Percentiles rank a stretch among this genome's conserved stretches.
phyloP scores from a whole-genome alignment of 2,113 vertebrate species.

The Brachyhypopomus occidentalis region DNA sequence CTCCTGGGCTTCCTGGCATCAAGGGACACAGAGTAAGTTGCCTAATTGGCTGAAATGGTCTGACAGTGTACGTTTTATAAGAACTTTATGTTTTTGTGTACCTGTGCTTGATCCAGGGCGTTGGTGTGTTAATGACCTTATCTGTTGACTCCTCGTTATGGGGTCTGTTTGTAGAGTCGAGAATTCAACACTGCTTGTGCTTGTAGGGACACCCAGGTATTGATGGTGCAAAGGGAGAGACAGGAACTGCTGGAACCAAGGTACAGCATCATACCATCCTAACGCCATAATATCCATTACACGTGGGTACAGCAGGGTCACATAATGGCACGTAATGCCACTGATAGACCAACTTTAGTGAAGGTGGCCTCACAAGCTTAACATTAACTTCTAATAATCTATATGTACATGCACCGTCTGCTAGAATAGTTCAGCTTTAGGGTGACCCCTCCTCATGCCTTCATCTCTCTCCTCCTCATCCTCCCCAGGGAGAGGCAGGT shows the following conservation, averaged over 20 bases:
- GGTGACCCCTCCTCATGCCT: not conserved
- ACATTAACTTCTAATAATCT: not conserved
- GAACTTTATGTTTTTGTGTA: not conserved
- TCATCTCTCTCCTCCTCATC: slow-evolving; percentile 29
- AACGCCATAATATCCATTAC: not conserved
- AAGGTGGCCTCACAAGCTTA: not conserved
- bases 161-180: slow-evolving; percentile 36
- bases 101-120: not conserved
- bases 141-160: not conserved
- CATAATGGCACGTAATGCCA: not conserved
- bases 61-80: not conserved
- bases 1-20: slow-evolving; percentile 94
- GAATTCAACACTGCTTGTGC: slow-evolving; percentile 37
- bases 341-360: not conserved
- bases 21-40: slow-evolving; percentile 94
- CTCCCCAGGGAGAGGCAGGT: slow-evolving; percentile 85
- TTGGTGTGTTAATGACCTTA: not conserved
- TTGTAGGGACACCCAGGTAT: slow-evolving; percentile 90
- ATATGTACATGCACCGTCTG: not conserved
- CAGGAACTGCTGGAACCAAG: slow-evolving; percentile 89
- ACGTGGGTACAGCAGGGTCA: not conserved
- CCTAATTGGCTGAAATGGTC: not conserved
- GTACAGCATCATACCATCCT: slow-evolving; percentile 61
- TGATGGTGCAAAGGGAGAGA: slow-evolving; percentile 91
- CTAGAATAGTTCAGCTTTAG: not conserved